Evolutionary conservation across 37 sponge, comb jelly and placozoan species (phyloP).

Genomic region (Spongia lamella): DNA sequence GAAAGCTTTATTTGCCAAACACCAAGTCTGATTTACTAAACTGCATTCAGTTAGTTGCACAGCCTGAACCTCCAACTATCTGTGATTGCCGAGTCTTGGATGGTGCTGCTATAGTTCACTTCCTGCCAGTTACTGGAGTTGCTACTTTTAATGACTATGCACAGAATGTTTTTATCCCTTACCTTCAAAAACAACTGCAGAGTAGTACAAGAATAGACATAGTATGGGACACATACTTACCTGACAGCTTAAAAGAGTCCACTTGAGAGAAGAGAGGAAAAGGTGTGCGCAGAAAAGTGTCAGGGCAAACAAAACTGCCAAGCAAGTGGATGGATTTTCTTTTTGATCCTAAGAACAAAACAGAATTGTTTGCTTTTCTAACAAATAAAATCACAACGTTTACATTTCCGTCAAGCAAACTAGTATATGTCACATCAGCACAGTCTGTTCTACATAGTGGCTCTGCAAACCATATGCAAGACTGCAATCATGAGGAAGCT

Average conservation of each 20-base stretch:
- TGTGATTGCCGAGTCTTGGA: too few relatives aligned
- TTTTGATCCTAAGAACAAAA: constrained; percentile 35
- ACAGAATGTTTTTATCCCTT: neutral
- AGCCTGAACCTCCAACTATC: too few relatives aligned
- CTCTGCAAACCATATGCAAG: constrained; percentile 17
- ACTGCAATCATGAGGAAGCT: constrained; percentile 40
- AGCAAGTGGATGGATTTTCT: constrained; percentile 27
- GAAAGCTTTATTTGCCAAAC: too few relatives aligned
- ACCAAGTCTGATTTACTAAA: too few relatives aligned
- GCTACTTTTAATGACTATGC: constrained; percentile 18
- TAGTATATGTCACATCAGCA: constrained; percentile 38
- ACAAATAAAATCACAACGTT: constrained; percentile 12
- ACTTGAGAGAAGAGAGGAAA: neutral
- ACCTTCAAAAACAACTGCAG: neutral
- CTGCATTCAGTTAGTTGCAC: too few relatives aligned
- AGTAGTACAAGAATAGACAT: too few relatives aligned
- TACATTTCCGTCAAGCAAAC: constrained; percentile 1
- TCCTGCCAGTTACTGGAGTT: constrained; percentile 1
- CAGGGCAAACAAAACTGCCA: neutral
- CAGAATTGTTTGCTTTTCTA: constrained; percentile 43
- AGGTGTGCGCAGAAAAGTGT: constrained; percentile 11
- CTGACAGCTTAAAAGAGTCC: neutral
- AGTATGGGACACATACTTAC: neutral
- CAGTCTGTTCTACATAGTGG: constrained; percentile 10
- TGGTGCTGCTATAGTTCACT: neutral